Conservation (phyloP, 2,797 vertebrate genomes). For the Scyliorhinus canicula region DNA sequence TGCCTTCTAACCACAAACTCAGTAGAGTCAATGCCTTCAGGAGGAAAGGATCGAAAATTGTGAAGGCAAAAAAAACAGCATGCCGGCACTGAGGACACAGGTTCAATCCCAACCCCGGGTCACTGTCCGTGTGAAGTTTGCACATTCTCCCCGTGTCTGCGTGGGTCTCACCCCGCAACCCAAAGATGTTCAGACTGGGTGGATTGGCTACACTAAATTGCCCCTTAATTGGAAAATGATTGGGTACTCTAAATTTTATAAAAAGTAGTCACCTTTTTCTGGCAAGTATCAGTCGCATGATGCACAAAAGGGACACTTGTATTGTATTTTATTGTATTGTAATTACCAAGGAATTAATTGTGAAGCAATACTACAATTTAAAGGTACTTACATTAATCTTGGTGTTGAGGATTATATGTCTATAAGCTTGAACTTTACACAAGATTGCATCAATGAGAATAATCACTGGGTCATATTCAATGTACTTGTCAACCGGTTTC, state of each 20-base stretch:
- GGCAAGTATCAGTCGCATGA: neutral
- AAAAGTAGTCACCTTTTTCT: neutral
- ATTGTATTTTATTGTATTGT: neutral
- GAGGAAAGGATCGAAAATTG: neutral
- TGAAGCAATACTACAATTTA: neutral
- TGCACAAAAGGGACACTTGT: neutral
- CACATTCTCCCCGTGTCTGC: no score
- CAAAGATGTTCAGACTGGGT: no score
- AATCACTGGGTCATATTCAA: constrained; percentile 94
- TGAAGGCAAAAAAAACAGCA: neutral
- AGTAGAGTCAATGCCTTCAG: neutral
- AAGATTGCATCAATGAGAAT: constrained; percentile 91
- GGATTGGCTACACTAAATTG: no score
- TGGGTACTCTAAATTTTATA: neutral
- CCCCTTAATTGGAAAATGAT: no score
- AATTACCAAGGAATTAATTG: neutral
- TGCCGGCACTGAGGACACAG: no score
- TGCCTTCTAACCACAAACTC: neutral
- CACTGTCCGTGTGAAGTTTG: no score
- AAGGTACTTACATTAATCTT: constrained; percentile 77
- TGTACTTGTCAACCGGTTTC: constrained; percentile 95
- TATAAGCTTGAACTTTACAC: constrained; percentile 90
- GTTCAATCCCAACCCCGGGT: no score
- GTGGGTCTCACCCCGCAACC: no score
- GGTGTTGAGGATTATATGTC: constrained; percentile 94